Percentiles rank a stretch among this genome's conserved stretches.
Conservation (phyloP, 2,113 vertebrate genomes). For the Calidris pugnax region DNA sequence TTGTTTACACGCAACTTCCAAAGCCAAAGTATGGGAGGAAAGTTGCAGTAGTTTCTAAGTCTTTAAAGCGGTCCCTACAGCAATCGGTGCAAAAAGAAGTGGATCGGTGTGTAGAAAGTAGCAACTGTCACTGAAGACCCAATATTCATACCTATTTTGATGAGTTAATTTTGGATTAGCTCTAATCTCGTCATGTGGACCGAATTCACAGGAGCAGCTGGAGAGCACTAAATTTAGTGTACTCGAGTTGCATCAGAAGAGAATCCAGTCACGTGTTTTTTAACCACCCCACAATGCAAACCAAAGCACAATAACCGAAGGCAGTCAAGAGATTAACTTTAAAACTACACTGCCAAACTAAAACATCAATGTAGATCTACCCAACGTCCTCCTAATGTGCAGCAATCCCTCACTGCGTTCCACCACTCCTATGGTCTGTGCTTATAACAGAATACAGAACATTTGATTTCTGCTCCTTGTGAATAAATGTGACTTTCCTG, state of each 20-base stretch:
- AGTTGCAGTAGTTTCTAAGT: not conserved
- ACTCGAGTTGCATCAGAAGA: not conserved
- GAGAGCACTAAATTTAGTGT: not conserved
- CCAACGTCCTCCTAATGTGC: not conserved
- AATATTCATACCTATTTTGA: not conserved
- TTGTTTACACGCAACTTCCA: not conserved
- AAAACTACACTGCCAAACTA: not conserved
- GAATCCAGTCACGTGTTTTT: not conserved
- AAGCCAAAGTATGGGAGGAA: not conserved
- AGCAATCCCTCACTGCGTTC: not conserved
- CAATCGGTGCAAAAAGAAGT: not conserved
- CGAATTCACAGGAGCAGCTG: not conserved
- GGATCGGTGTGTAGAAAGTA: not conserved
- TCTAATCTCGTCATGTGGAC: not conserved
- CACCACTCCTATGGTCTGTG: not conserved
- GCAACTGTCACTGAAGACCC: not conserved
- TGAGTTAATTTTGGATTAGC: not conserved
- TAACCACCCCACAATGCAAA: not conserved
- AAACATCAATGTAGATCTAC: not conserved
- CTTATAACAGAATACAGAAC: not conserved
- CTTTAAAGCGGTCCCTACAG: not conserved
- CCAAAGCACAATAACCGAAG: not conserved
- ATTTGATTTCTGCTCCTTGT: not conserved
- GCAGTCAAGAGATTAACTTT: not conserved
- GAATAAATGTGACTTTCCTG: not conserved